phyloP scores from a whole-genome alignment of 1,140 invertebrate genomes.

The Caenorhabditis elegans region DNA sequence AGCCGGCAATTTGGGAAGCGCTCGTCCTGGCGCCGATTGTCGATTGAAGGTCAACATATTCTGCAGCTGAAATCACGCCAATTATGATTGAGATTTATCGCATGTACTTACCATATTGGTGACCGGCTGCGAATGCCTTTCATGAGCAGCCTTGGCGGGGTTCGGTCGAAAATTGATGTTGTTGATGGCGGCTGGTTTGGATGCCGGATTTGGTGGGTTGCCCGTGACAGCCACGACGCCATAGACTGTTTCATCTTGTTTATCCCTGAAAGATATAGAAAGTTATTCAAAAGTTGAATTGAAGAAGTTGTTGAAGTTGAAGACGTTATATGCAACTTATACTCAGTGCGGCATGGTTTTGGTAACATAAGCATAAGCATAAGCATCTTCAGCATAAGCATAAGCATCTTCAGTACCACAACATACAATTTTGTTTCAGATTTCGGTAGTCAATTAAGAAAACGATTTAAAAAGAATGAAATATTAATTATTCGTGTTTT shows the following conservation, averaged over 20 bases:
- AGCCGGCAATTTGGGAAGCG: constrained; percentile 40
- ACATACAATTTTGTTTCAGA: no score
- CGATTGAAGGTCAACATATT: constrained; percentile 24
- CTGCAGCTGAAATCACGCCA: constrained; percentile 15
- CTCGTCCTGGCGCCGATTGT: constrained; percentile 40
- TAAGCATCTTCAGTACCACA: no score
- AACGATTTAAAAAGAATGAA: no score
- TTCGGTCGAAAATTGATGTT: constrained; percentile 18
- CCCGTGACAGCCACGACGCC: not conserved
- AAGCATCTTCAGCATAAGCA: no score
- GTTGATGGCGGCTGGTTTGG: not conserved
- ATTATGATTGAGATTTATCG: no score
- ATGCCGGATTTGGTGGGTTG: not conserved
- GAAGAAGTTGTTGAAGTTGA: no score
- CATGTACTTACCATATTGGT: constrained; percentile 6
- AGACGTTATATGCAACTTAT: no score
- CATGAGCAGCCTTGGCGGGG: not conserved
- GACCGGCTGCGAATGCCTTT: not conserved
- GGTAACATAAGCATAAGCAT: no score
- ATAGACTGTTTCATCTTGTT: constrained; percentile 15
- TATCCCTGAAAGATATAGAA: not conserved
- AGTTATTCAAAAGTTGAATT: no score
- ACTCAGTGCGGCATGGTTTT: no score
- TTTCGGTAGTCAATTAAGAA: no score
- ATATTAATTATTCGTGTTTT: no score